Evolutionary conservation across 2,113 vertebrate species (phyloP).

Genomic region (Myodes glareolus): DNA sequence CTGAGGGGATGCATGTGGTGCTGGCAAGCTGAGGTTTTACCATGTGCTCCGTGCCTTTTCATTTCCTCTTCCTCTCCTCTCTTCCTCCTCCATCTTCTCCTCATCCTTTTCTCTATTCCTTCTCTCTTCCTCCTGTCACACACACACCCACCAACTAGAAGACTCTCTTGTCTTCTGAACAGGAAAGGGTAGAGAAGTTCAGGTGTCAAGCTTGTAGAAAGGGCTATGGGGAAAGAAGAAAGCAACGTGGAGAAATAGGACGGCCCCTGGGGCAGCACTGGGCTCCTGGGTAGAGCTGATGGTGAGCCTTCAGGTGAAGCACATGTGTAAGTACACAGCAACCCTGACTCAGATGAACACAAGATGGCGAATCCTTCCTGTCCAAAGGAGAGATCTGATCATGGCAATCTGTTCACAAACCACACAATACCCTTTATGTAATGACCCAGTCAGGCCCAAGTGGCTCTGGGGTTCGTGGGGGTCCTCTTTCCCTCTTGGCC

Average conservation of each 20-base stretch:
- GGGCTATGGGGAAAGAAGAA: neutral
- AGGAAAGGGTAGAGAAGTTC: neutral
- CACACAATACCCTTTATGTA: neutral
- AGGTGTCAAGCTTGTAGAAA: neutral
- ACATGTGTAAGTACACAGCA: neutral
- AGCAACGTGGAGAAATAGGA: neutral
- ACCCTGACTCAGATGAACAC: neutral
- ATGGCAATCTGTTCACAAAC: neutral
- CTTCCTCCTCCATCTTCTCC: accelerated
- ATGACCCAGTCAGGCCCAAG: neutral
- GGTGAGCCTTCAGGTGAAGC: neutral
- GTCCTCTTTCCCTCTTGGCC: neutral
- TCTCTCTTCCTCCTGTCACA: accelerated
- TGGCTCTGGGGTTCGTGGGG: neutral
- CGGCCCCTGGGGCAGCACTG: neutral
- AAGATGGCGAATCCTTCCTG: neutral
- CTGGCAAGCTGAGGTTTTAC: neutral
- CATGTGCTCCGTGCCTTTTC: neutral
- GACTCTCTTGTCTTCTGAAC: neutral
- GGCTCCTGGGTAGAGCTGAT: neutral
- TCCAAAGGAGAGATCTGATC: neutral
- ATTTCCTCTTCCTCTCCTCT: no score
- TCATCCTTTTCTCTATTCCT: neutral
- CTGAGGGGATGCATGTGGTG: neutral
- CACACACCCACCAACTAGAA: neutral